phyloP scores from a whole-genome alignment of 2,888 invertebrate genomes.

The Mantis religiosa region DNA sequence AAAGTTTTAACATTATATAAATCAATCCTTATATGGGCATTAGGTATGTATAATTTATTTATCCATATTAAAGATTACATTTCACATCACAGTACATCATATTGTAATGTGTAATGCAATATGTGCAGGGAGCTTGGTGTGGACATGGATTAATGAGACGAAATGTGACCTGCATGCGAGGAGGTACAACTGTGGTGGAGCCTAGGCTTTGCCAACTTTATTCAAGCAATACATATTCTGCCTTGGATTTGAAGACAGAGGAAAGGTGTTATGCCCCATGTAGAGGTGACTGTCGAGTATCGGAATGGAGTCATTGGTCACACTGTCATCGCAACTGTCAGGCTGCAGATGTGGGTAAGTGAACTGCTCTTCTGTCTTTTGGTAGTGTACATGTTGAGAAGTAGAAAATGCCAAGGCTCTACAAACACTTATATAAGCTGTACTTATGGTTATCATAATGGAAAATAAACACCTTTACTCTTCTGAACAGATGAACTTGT shows the following conservation, averaged over 20 bases:
- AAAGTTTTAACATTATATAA: no score
- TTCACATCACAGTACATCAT: not conserved
- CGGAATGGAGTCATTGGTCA: constrained; percentile 45
- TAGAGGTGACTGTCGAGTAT: constrained; percentile 43
- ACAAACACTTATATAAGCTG: not conserved
- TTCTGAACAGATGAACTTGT: no score
- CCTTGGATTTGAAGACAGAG: constrained; percentile 32
- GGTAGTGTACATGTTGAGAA: not conserved
- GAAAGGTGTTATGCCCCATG: constrained; percentile 43
- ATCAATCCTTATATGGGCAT: no score
- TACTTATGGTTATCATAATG: no score
- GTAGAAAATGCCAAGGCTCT: not conserved
- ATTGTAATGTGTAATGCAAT: not conserved
- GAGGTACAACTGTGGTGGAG: constrained; percentile 37
- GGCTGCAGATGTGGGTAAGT: constrained; percentile 32
- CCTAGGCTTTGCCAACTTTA: constrained; percentile 32
- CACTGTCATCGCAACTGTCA: constrained; percentile 41
- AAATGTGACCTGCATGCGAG: constrained; percentile 41
- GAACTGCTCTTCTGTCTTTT: not conserved
- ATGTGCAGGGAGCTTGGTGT: constrained; percentile 40
- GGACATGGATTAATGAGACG: constrained; percentile 42
- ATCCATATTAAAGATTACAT: not conserved
- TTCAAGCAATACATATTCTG: constrained; percentile 30
- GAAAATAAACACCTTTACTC: no score
- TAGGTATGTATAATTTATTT: no score